Base-by-base conservation (phyloP, 1,140 invertebrate species). In the Drosophila nebulosa region DNA sequence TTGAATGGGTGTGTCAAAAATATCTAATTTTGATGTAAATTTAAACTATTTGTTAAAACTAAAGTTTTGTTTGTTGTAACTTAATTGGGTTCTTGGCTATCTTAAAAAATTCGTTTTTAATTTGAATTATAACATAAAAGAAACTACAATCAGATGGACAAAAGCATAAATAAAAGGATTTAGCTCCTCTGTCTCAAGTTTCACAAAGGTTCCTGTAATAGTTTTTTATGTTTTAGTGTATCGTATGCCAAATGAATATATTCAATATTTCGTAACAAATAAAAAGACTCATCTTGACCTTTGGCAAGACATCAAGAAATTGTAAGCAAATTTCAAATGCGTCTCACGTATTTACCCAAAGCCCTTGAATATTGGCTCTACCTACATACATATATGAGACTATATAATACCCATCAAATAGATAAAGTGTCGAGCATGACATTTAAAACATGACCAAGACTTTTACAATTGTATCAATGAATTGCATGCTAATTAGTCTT, bases 401-500 rank as follows among this genome's bases (percentile, higher is more conserved):
- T 52, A 64, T 58, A 73, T 73, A 73, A 73, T 73, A 55, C 70
- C 42, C 32, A 18, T 22, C 9, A 12, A 16, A 63, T n/a, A 50
- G 53, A 30, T n/a, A 64, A 64, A 78, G 72, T 78, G 76, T 58
- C 35, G 30, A 55, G 70, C 78, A 79, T 79, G 80, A 84, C 79
- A 84, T 85, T 79, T 80, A 85, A 80, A 39, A 64, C 69, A 56
- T 70, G 78, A 58, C 60, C 78, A 63, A 68, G 77, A 75, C 68
- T 71, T 71, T 75, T 70, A 46, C 77, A 86, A 86, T 84, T 85
- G 77, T 80, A 77, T 35, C 56, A 59, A 52, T 85, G 79, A 73
- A 84, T 85, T 76, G 79, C 79, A 84, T 84, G 80, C 79, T 84
- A 84, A 84, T 84, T 84, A 85, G 72, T 18, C 58, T 85, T 76